phyloP scores from a whole-genome alignment of 2,888 invertebrate species.

The Biston stratarius region DNA sequence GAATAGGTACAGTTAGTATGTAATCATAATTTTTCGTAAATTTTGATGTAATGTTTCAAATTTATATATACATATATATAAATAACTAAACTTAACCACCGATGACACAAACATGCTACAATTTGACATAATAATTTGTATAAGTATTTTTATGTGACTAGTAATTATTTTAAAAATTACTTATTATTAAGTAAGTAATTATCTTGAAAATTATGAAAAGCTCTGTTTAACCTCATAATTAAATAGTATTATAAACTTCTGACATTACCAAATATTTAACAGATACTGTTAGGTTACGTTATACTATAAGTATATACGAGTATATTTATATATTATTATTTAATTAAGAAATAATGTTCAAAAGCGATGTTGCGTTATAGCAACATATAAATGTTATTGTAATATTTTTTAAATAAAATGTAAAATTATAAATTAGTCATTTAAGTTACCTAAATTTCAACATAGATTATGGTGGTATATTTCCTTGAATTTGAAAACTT shows the following conservation, averaged over 20 bases:
- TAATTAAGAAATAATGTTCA: conserved; percentile 6
- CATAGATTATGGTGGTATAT: too few relatives aligned
- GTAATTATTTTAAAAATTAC: background rate
- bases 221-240: background rate
- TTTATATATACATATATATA: background rate
- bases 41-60: background rate
- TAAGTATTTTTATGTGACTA: background rate
- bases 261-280: conserved; percentile 35
- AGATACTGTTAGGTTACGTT: conserved; percentile 14
- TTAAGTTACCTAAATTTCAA: too few relatives aligned
- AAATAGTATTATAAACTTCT: conserved; percentile 16
- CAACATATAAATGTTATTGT: conserved; percentile 32
- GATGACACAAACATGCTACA: background rate
- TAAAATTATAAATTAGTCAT: too few relatives aligned
- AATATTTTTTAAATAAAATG: conserved; percentile 5
- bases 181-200: background rate
- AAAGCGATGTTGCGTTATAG: conserved; percentile 51
- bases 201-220: background rate
- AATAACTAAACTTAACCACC: conserved; percentile 1
- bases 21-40: too few relatives aligned
- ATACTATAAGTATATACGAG: conserved; percentile 10
- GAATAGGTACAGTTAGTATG: background rate
- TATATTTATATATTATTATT: conserved; percentile 18
- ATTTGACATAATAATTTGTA: conserved; percentile 1
- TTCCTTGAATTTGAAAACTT: too few relatives aligned